Evolutionary conservation across 2,888 invertebrate species (phyloP).

Genomic region (Drosophila melanosoma): DNA sequence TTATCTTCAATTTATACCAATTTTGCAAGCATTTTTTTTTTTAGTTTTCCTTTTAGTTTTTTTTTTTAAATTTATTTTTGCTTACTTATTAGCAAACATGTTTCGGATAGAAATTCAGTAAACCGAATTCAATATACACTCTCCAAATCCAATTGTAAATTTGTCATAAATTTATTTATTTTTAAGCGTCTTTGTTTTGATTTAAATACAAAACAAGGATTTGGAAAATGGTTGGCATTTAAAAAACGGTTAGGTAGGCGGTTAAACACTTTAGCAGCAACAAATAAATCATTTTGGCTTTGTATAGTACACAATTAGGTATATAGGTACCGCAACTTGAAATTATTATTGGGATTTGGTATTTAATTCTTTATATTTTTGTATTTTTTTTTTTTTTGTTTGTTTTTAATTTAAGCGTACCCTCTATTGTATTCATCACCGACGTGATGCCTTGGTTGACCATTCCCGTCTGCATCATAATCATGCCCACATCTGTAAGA

Average conservation of each 20-base stretch:
- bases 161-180: not conserved
- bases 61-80: slow-evolving; percentile 17
- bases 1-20: slow-evolving; percentile 19
- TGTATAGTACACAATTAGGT: slow-evolving; percentile 48
- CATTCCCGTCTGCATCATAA: slow-evolving; percentile 98
- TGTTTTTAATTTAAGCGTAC: slow-evolving; percentile 87
- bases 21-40: slow-evolving; percentile 37
- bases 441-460: slow-evolving; percentile 95
- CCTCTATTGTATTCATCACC: slow-evolving; percentile 89
- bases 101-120: slow-evolving; percentile 25
- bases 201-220: not conserved
- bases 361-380: slow-evolving; percentile 14
- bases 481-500: slow-evolving; percentile 96
- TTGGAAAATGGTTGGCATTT: slow-evolving; percentile 27
- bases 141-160: slow-evolving; percentile 20
- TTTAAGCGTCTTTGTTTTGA: not conserved
- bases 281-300: slow-evolving; percentile 70
- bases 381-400: slow-evolving; percentile 21
- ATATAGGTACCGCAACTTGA: slow-evolving; percentile 36
- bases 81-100: slow-evolving; percentile 7
- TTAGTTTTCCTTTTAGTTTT: slow-evolving; percentile 13
- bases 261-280: slow-evolving; percentile 76
- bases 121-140: slow-evolving; percentile 36
- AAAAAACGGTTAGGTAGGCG: slow-evolving; percentile 35
- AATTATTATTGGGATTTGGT: slow-evolving; percentile 42